Conservation (phyloP, 1,140 invertebrate species). For the Eriosoma lanigerum region DNA sequence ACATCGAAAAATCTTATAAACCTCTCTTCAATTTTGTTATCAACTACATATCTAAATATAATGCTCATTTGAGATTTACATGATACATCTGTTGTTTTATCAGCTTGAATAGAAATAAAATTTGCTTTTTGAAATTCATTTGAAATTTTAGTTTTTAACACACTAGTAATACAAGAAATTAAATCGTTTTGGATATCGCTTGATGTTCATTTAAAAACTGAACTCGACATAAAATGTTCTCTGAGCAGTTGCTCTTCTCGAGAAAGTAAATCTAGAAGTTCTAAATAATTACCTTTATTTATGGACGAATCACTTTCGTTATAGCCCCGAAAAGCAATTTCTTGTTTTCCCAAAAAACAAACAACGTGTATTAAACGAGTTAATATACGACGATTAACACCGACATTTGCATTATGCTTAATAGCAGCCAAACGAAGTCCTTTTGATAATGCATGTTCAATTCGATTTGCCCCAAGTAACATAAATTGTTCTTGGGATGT, state of each 20-base stretch:
- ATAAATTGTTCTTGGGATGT: neutral
- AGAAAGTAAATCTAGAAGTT: no score
- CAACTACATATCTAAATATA: no score
- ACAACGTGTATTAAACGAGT: constrained; percentile 11
- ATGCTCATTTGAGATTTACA: no score
- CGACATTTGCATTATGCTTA: constrained; percentile 16
- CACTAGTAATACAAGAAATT: no score
- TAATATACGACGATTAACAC: constrained; percentile 23
- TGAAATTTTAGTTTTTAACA: no score
- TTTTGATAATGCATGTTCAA: constrained; percentile 3
- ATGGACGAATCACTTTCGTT: neutral
- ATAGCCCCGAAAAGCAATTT: neutral
- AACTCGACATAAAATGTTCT: constrained; percentile 55
- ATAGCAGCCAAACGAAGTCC: neutral
- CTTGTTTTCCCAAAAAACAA: no score
- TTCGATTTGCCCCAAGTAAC: neutral
- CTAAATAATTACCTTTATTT: constrained; percentile 22
- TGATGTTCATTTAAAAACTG: constrained; percentile 57
- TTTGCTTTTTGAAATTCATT: no score
- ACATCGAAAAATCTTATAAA: no score
- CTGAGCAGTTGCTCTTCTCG: no score
- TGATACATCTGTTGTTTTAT: no score
- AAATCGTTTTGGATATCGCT: constrained; percentile 57
- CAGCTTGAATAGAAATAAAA: no score
- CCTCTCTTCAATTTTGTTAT: no score